Evolutionary conservation across 1,140 invertebrate genomes (phyloP), one percentile per base, ranked within the genome.

Genomic region (Drosophila sulfurigaster): DNA sequence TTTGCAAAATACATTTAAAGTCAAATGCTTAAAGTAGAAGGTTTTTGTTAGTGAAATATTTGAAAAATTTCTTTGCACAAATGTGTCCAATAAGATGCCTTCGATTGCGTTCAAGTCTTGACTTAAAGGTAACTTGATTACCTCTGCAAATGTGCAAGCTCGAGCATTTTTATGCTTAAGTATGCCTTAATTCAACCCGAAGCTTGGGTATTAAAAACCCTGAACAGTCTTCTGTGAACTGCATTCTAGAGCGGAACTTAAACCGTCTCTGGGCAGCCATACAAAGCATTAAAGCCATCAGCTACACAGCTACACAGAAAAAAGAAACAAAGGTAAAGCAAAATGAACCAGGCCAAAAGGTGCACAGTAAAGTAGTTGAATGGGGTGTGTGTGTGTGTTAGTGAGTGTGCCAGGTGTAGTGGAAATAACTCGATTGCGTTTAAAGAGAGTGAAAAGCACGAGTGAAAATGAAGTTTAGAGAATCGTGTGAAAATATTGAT

Each of bases 281-380:
- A 76, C 60, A 79, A 86, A 79, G 63, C 35, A 13, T 48, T 65
- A 78, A 63, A 68, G 72, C 72, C 59, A 51, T 32, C 71, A 69
- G 51, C 63, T 72, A 16, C 16, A 16, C 16, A 85, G 68, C 64
- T 78, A 38, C 1, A 38, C 35, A 38, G 20, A 25, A 25, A 38
- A 38, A 38, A 3, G 10, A 8, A 38, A 38, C 10, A 51, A 74
- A 78, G 78, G 46, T 81, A 73, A 82, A 75, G 79, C 81, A 63
- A 80, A 83, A 85, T 75, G 69, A 86, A 82, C 45, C 83, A 79
- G 82, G 83, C 51, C 82, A 82, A 62, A 66, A 76, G 25, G 57
- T 75, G 68, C 25, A 69, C 45, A 48, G 43, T 48, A 48, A 51
- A 38, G 15, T 38, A 63, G 30, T 43, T 11, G 11, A 56, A 51